These are phyloP conservation scores for Leptodactylus fuscus DNA, from an alignment of 2,113 vertebrate genomes.

Conservation along the genomic window DNA sequence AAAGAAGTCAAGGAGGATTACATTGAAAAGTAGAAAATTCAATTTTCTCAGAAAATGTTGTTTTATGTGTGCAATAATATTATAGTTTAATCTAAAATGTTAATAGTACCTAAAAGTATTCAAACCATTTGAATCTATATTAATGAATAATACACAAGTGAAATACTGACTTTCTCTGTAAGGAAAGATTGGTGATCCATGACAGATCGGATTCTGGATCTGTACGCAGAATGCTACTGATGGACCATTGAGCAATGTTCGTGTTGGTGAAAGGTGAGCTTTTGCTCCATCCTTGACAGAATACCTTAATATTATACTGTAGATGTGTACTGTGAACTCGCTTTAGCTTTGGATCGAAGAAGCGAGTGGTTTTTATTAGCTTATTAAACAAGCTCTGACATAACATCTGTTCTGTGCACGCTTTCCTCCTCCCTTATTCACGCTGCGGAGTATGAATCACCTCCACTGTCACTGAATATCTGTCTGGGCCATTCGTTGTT, in stretches of 20 bases:
- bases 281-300: neutral
- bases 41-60: no score
- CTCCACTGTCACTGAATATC: conserved; percentile 20
- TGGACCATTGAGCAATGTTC: neutral
- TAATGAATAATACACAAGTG: no score
- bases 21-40: no score
- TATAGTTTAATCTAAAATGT: no score
- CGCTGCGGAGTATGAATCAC: conserved; percentile 6
- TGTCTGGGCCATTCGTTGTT: conserved; percentile 9
- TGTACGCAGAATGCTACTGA: neutral
- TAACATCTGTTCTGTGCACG: conserved; percentile 23
- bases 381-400: conserved; percentile 11
- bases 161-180: neutral
- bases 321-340: neutral
- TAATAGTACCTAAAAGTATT: no score
- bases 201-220: neutral
- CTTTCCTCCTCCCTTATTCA: neutral
- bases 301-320: neutral
- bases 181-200: neutral
- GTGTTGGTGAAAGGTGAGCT: neutral
- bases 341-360: neutral
- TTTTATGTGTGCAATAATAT: no score
- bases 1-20: no score
- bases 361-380: neutral
- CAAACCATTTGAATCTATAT: no score